phyloP scores from a whole-genome alignment of 1,140 invertebrate genomes.

The Uloborus diversus region DNA sequence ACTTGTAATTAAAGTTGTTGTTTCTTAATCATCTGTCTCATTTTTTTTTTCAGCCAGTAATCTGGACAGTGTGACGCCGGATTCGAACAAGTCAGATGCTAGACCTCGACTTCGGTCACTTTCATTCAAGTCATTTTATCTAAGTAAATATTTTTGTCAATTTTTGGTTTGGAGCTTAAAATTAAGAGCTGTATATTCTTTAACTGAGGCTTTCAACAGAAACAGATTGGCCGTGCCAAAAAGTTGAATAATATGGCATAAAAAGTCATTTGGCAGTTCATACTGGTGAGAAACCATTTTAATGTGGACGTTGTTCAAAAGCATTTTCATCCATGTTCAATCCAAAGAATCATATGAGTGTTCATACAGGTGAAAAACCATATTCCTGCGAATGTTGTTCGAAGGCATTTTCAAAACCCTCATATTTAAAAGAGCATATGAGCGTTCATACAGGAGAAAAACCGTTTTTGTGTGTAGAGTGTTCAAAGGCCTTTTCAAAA shows the following conservation, averaged over 20 bases:
- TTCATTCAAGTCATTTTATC: too few species aligned
- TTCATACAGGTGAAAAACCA: neutral
- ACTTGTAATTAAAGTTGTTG: too few species aligned
- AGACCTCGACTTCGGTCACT: too few species aligned
- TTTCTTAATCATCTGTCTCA: too few species aligned
- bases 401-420: neutral
- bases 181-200: too few species aligned
- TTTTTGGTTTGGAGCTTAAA: too few species aligned
- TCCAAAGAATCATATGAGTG: neutral
- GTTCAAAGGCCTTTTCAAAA: neutral
- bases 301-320: neutral
- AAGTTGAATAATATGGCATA: neutral
- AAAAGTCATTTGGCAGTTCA: neutral
- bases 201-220: too few species aligned
- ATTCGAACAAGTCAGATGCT: too few species aligned
- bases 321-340: neutral
- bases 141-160: too few species aligned
- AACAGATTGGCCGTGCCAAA: too few species aligned
- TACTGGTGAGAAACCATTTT: neutral
- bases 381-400: neutral
- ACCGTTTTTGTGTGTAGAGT: neutral
- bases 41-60: too few species aligned
- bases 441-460: neutral
- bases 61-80: too few species aligned
- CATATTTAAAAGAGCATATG: neutral